Evolutionary conservation across 2,888 invertebrate genomes (phyloP).

Genomic region (Harpalus rubripes): DNA sequence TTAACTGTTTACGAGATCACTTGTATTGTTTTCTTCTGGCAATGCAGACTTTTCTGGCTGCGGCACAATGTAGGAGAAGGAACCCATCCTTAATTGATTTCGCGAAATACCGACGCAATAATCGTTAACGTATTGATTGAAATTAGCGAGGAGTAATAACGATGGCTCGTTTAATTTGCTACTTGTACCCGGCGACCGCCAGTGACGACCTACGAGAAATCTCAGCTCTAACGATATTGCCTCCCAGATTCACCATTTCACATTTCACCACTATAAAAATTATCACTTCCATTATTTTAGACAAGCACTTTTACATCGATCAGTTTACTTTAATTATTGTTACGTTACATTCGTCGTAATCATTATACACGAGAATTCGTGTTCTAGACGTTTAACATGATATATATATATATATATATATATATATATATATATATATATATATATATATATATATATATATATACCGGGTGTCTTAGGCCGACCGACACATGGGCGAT

Average conservation of each 20-base stretch:
- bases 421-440: no score
- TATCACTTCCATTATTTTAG: background rate
- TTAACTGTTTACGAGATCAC: background rate
- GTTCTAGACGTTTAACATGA: no score
- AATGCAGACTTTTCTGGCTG: background rate
- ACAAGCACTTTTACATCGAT: background rate
- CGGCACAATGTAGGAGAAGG: background rate
- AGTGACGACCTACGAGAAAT: background rate
- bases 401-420: no score
- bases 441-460: no score
- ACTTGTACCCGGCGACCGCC: conserved; percentile 5
- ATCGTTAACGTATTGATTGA: conserved; percentile 62
- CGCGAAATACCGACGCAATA: conserved; percentile 59
- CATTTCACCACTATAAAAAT: background rate
- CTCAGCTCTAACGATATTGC: conserved; percentile 25
- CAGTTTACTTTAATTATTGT: no score
- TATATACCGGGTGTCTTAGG: no score
- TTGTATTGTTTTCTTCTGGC: background rate
- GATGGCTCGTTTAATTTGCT: conserved; percentile 46
- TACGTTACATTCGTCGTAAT: no score
- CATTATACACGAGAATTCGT: no score
- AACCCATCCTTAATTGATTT: conserved; percentile 58
- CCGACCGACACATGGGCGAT: no score
- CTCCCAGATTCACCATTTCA: background rate
- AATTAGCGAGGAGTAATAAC: conserved; percentile 51